A percentile compares a stretch with the other conserved stretches of the same genome.
phyloP scores from a whole-genome alignment of 2,797 vertebrate genomes.

The Sparidentex hasta region DNA sequence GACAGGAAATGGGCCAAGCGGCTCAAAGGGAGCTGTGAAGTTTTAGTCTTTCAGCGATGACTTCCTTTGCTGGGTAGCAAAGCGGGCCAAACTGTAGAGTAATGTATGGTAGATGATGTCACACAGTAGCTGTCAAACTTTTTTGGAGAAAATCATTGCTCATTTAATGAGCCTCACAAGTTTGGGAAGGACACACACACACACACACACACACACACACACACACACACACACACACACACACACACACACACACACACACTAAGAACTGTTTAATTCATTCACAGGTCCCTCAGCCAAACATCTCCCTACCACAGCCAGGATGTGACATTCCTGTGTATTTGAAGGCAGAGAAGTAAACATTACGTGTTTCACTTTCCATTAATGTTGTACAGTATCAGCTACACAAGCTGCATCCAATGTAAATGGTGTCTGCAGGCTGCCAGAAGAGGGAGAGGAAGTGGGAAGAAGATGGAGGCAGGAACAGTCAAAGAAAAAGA shows the following conservation, averaged over 20 bases:
- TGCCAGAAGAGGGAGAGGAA: conserved; percentile 19
- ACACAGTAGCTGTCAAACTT: conserved; percentile 18
- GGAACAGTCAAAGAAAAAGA: conserved; percentile 16
- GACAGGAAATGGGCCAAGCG: conserved; percentile 30
- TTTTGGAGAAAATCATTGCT: conserved; percentile 26
- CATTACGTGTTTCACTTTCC: conserved; percentile 30
- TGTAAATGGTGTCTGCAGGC: conserved; percentile 51
- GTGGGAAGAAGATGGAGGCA: conserved; percentile 10
- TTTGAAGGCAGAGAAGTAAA: conserved; percentile 49
- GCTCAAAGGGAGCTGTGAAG: conserved; percentile 45
- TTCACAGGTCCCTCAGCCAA: conserved; percentile 15
- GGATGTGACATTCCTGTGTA: conserved; percentile 36
- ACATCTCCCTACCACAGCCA: conserved; percentile 26
- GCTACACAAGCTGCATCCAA: conserved; percentile 39
- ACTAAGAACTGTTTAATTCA: conserved; percentile 23
- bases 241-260: conserved; percentile 25
- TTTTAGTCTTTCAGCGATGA: conserved; percentile 19
- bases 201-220: neutral
- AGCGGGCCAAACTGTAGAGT: conserved; percentile 18
- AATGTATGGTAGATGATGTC: conserved; percentile 9
- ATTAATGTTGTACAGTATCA: conserved; percentile 20
- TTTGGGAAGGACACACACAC: neutral
- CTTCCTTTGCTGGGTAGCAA: conserved; percentile 25
- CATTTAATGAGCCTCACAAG: conserved; percentile 49
- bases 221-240: conserved; percentile 16